These are phyloP conservation scores for Volucella zonaria DNA, from an alignment of 2,888 invertebrate species.

Conservation along the genomic window DNA sequence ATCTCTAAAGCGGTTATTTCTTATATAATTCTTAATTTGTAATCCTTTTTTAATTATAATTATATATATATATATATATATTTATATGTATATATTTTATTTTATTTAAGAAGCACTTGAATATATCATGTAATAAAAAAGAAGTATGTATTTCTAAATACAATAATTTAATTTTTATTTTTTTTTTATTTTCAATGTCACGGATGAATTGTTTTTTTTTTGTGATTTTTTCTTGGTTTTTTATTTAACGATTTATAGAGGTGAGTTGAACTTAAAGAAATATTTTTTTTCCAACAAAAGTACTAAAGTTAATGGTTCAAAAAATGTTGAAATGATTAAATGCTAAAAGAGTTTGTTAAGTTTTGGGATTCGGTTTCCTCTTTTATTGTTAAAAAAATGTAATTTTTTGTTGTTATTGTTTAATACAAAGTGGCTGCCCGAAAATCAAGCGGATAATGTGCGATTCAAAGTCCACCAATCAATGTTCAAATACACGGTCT, in stretches of 20 bases:
- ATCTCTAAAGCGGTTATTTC: constrained; percentile 77
- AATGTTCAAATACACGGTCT: too few species aligned
- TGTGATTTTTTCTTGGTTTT: constrained; percentile 49
- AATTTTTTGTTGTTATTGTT: too few species aligned
- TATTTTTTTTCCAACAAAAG: constrained; percentile 10
- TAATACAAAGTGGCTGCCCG: too few species aligned
- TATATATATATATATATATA: constrained; percentile 75
- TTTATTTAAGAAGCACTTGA: constrained; percentile 83
- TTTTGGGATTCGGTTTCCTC: too few species aligned
- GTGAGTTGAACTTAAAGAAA: constrained; percentile 34
- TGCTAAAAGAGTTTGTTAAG: too few species aligned
- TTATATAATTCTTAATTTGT: constrained; percentile 71
- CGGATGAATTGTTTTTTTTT: constrained; percentile 65
- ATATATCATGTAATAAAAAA: constrained; percentile 82
- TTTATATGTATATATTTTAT: constrained; percentile 78
- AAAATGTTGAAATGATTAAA: too few species aligned
- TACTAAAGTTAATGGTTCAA: not conserved
- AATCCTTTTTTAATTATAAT: constrained; percentile 70
- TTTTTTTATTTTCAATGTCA: constrained; percentile 56
- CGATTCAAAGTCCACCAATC: too few species aligned
- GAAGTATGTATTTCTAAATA: constrained; percentile 76
- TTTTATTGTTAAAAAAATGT: too few species aligned
- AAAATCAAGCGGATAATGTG: too few species aligned
- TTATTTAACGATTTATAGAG: constrained; percentile 61
- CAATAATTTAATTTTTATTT: constrained; percentile 72